Percentiles rank a stretch among this genome's conserved stretches.
Conservation (phyloP, 2,797 vertebrate genomes). For the Silurus lanzhouensis region DNA sequence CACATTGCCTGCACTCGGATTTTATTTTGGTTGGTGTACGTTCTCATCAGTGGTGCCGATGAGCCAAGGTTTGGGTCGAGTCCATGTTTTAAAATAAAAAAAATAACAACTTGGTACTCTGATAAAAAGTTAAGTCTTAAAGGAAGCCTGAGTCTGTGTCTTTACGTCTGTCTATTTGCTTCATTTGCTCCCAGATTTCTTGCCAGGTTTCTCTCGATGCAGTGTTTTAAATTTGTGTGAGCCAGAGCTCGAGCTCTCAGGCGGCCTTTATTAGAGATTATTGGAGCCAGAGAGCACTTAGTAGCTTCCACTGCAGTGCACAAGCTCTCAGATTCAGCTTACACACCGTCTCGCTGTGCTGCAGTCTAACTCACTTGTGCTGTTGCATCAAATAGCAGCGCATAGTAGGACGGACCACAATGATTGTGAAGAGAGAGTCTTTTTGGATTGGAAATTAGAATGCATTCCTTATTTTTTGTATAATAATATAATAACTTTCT, state of each 20-base stretch:
- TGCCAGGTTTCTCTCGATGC: background rate
- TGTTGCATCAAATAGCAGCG: constrained; percentile 19
- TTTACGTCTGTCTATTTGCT: background rate
- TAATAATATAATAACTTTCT: background rate
- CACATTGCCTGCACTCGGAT: no score
- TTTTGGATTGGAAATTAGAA: background rate
- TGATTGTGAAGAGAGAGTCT: background rate
- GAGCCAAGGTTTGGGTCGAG: background rate
- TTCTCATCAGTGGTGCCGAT: background rate
- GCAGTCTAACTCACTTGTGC: constrained; percentile 27
- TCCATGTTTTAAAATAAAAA: background rate
- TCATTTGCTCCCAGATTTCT: background rate
- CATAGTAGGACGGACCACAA: background rate
- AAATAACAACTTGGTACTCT: background rate
- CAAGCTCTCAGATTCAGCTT: constrained; percentile 17
- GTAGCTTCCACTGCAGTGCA: constrained; percentile 28
- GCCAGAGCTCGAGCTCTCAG: constrained; percentile 29
- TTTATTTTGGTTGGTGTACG: background rate
- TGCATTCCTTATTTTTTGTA: background rate
- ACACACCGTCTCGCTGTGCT: constrained; percentile 12
- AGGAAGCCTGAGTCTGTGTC: no score
- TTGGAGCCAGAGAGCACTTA: constrained; percentile 42
- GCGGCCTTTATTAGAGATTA: constrained; percentile 17
- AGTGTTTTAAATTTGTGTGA: constrained; percentile 1
- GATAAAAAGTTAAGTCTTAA: background rate